Evolutionary conservation across 2,888 invertebrate species (phyloP).

Genomic region (Cerceris rybyensis): DNA sequence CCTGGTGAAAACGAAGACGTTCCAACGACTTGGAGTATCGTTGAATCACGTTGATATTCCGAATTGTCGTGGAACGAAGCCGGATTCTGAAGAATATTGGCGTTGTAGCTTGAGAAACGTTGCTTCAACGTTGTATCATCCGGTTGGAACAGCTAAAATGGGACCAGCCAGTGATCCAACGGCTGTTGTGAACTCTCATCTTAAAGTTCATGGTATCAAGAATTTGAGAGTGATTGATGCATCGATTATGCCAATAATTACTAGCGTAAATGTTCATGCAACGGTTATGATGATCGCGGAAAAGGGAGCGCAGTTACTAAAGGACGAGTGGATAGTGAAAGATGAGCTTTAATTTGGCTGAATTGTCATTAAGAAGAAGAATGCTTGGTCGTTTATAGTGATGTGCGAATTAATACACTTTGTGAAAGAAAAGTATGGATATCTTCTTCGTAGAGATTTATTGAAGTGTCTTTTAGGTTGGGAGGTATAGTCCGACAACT

Average conservation of each 20-base stretch:
- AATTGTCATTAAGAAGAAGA: background rate
- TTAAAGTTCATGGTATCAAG: constrained; percentile 83
- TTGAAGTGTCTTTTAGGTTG: background rate
- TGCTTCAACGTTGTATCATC: constrained; percentile 85
- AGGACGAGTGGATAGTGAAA: constrained; percentile 82
- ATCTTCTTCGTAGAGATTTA: background rate
- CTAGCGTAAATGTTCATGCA: constrained; percentile 86
- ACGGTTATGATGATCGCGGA: constrained; percentile 87
- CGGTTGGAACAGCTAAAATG: constrained; percentile 86
- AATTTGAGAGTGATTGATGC: constrained; percentile 86
- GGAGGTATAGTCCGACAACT: too few species aligned
- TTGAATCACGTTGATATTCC: constrained; percentile 66
- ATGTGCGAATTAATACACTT: too few species aligned
- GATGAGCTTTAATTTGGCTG: constrained; percentile 25
- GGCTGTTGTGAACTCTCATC: constrained; percentile 84
- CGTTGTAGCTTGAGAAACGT: constrained; percentile 83
- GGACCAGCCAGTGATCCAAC: constrained; percentile 80
- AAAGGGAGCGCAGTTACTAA: constrained; percentile 86
- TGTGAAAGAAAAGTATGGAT: too few species aligned
- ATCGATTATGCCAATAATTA: constrained; percentile 86
- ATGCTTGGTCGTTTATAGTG: background rate
- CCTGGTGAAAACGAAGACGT: constrained; percentile 65
- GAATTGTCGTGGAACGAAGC: constrained; percentile 66
- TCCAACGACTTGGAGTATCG: constrained; percentile 62
- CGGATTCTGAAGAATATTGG: constrained; percentile 79